Evolutionary conservation across 2,113 vertebrate genomes (phyloP), one percentile per base, ranked within the genome.

Genomic region (Vulpes ferrilata): DNA sequence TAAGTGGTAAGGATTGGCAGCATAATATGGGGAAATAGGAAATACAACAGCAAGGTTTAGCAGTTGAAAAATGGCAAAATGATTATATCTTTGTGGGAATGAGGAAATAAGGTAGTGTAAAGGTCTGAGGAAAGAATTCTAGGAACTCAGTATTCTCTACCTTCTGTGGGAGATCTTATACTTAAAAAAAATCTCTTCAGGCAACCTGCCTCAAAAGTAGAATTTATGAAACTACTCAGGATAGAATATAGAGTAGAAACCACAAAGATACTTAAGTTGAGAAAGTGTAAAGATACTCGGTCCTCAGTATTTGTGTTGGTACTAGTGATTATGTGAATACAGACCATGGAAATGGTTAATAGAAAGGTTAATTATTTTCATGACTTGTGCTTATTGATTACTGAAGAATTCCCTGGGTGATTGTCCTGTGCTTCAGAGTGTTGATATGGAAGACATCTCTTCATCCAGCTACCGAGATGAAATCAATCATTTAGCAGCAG

Each of bases 401-500:
- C 69, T n/a, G 85, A 43, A 81, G n/a, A 87, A 78, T 90, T 93
- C 57, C 88, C 65, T 88, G 87, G 73, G 53, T 89, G 57, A 65
- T 85, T 96, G 19, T 91, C 71, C 91, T 94, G 23, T 32, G 27
- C 48, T 27, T 95, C 76, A 38, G 53, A 48, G n/a, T 90, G n/a
- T 90, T 95, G 65, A 59, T 81, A 25, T 85, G 74, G 87, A 93
- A 95, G 93, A 22, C 22, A 86, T 93, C 27, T 38, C 55, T 92
- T 96, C 67, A 69, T 96, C 71, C 86, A 64, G 35, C 65, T 78
- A 43, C 59, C 19, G 71, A 86, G 76, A 65, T 94, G 92, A 88
- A 92, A 79, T 82, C 6, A 4, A 96, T 97, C 76, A 94, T 73
- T 96, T 94, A 85, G 57, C 73, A 95, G 59, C 60, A 83, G 88